A percentile compares a stretch with the other conserved stretches of the same genome.
Evolutionary conservation across 1,140 invertebrate species (phyloP).

Genomic region (Gonioctena quinquepunctata): DNA sequence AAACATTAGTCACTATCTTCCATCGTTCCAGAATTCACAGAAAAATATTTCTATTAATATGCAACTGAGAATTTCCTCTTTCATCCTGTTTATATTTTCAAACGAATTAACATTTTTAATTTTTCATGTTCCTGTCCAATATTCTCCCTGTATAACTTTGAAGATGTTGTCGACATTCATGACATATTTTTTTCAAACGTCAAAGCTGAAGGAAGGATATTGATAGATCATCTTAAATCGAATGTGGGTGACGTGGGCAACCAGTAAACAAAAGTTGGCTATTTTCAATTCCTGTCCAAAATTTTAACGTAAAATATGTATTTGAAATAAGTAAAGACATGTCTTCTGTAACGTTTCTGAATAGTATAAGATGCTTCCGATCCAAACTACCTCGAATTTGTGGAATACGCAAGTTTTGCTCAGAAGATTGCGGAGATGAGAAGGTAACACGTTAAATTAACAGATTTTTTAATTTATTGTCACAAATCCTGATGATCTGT

Average conservation of each 20-base stretch:
- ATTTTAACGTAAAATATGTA: constrained; percentile 39
- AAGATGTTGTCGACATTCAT: too few relatives aligned
- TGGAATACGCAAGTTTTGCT: constrained; percentile 27
- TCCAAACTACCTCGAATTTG: constrained; percentile 19
- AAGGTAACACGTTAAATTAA: constrained; percentile 25
- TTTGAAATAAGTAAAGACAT: constrained; percentile 30
- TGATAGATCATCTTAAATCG: neutral
- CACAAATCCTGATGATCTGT: neutral
- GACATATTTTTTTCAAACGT: too few relatives aligned
- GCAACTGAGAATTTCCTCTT: too few relatives aligned
- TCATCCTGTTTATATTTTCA: too few relatives aligned
- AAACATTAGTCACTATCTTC: too few relatives aligned
- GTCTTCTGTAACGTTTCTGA: constrained; percentile 31
- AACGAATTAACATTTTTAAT: too few relatives aligned
- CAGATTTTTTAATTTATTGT: neutral
- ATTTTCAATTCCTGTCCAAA: constrained; percentile 37
- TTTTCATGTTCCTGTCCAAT: too few relatives aligned
- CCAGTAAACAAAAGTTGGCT: constrained; percentile 34
- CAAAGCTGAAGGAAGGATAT: too few relatives aligned
- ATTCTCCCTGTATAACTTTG: too few relatives aligned
- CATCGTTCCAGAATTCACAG: too few relatives aligned
- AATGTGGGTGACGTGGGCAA: constrained; percentile 28
- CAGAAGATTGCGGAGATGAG: constrained; percentile 34
- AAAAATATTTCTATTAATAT: too few relatives aligned
- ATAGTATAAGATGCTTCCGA: constrained; percentile 25